Evolutionary conservation across 2,888 invertebrate genomes (phyloP).

Genomic region (Amiota minor): DNA sequence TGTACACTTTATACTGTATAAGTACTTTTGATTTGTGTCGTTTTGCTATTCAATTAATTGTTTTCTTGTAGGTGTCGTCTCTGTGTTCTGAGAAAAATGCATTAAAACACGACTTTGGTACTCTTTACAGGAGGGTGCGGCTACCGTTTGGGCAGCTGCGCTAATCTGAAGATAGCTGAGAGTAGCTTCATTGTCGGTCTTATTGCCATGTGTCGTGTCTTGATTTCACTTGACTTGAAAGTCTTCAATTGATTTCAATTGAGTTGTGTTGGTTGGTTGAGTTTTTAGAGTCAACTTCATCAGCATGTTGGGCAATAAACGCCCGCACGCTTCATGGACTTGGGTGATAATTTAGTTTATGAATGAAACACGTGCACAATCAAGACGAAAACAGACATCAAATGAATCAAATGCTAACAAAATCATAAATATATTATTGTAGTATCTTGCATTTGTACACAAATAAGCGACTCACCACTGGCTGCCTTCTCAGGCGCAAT

Average conservation of each 20-base stretch:
- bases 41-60: slow-evolving; percentile 3
- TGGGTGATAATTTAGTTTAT: slow-evolving; percentile 54
- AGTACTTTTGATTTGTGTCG: neutral
- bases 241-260: slow-evolving; percentile 65
- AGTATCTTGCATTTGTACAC: slow-evolving; percentile 16
- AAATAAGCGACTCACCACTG: slow-evolving; percentile 15
- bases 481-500: slow-evolving; percentile 18
- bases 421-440: neutral
- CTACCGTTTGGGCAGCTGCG: slow-evolving; percentile 24
- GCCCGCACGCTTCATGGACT: slow-evolving; percentile 52
- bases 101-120: neutral
- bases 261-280: slow-evolving; percentile 52
- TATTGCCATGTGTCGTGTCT: slow-evolving; percentile 29
- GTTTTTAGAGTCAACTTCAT: slow-evolving; percentile 40
- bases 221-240: slow-evolving; percentile 25
- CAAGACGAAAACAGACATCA: neutral
- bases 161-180: neutral
- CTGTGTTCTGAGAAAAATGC: neutral
- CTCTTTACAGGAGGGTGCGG: slow-evolving; percentile 10
- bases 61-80: slow-evolving; percentile 21
- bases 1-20: neutral
- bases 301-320: slow-evolving; percentile 40
- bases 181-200: neutral
- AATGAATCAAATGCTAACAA: slow-evolving; percentile 22
- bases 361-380: slow-evolving; percentile 22